Evolutionary conservation across 2,888 invertebrate genomes (phyloP).

Genomic region (Ectemnius lituratus): DNA sequence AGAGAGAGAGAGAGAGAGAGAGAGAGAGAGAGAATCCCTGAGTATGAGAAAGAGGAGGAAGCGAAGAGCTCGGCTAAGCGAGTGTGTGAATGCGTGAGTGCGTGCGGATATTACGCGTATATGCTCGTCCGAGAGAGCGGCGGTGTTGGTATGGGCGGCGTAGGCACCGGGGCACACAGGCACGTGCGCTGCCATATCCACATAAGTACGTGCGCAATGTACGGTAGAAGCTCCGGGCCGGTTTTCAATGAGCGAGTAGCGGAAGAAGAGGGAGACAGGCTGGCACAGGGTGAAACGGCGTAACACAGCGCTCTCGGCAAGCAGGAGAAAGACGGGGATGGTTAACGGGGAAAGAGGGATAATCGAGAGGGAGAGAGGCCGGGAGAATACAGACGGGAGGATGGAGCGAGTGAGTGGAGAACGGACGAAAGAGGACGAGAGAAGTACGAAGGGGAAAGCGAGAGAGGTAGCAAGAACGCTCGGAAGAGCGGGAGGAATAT

Average conservation of each 20-base stretch:
- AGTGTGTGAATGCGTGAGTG: conserved; percentile 1
- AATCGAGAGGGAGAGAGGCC: conserved; percentile 9
- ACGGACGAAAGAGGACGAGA: conserved; percentile 24
- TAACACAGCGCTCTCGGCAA: conserved; percentile 31
- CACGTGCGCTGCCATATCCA: conserved; percentile 37
- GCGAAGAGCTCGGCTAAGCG: too few species aligned
- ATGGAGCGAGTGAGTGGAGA: conserved; percentile 18
- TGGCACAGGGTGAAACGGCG: conserved; percentile 32
- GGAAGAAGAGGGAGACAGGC: conserved; percentile 51
- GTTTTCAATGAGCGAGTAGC: conserved; percentile 63
- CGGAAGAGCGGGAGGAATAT: conserved; percentile 62
- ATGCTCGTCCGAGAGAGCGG: too few species aligned
- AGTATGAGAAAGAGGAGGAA: too few species aligned
- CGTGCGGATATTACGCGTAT: conserved; percentile 26
- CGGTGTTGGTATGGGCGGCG: too few species aligned
- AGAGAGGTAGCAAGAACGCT: conserved; percentile 47
- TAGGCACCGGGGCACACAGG: conserved; percentile 17
- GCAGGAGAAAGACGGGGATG: conserved; percentile 40
- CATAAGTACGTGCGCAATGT: conserved; percentile 24
- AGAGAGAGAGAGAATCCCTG: not conserved
- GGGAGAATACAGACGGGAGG: conserved; percentile 20
- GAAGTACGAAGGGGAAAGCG: conserved; percentile 30
- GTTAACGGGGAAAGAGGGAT: conserved; percentile 17
- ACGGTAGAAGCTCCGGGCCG: conserved; percentile 60
- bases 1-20: not conserved